These are phyloP conservation scores for Lagria hirta DNA, from an alignment of 2,888 invertebrate species.

Conservation along the genomic window DNA sequence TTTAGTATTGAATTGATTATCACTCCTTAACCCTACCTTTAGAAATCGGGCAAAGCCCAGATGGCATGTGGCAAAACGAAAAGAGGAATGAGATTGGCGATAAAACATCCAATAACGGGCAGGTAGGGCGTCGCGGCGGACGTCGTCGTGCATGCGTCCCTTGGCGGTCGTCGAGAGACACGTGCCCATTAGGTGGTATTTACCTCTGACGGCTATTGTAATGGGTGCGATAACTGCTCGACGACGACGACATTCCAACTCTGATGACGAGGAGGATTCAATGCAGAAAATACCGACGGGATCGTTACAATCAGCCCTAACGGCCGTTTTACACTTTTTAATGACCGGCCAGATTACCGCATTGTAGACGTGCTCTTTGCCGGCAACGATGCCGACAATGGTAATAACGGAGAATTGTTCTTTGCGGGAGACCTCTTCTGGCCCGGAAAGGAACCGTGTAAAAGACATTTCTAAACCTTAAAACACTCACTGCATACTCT, in stretches of 20 bases:
- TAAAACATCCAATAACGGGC: conserved; percentile 45
- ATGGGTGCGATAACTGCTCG: conserved; percentile 46
- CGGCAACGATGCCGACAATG: background rate
- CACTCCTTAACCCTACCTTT: conserved; percentile 25
- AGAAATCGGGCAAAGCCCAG: too few relatives aligned
- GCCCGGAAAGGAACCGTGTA: too few relatives aligned
- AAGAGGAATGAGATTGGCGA: conserved; percentile 44
- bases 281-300: conserved; percentile 31
- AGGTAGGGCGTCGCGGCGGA: conserved; percentile 33
- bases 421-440: too few relatives aligned
- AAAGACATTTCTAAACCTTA: too few relatives aligned
- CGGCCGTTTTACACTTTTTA: conserved; percentile 43
- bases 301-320: conserved; percentile 41
- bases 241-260: conserved; percentile 34
- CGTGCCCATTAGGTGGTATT: conserved; percentile 50
- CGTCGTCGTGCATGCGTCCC: conserved; percentile 42
- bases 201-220: conserved; percentile 47
- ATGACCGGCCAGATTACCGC: conserved; percentile 41
- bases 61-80: conserved; percentile 42
- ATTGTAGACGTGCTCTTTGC: conserved; percentile 6
- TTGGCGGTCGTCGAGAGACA: conserved; percentile 47
- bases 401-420: background rate
- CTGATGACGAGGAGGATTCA: conserved; percentile 30
- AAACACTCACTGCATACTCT: too few relatives aligned
- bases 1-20: too few relatives aligned